Evolutionary conservation across 1,140 invertebrate genomes (phyloP).

Genomic region (Oncopodura yosiiana): DNA sequence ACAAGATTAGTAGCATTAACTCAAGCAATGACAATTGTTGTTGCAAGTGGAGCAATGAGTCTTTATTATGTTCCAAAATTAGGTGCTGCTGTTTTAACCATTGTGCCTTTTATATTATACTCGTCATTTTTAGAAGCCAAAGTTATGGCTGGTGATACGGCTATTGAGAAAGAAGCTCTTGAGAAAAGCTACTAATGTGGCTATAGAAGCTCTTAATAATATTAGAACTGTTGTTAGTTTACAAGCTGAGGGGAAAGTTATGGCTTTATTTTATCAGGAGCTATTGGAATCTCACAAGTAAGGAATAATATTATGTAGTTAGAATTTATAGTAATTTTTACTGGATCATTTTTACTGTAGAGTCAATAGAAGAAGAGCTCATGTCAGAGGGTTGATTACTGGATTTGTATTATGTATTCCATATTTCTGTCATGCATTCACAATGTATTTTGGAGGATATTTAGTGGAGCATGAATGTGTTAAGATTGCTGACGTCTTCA

Average conservation of each 20-base stretch:
- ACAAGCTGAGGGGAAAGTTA: slow-evolving; percentile 42
- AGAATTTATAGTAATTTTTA: too few relatives aligned
- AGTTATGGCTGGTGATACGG: slow-evolving; percentile 37
- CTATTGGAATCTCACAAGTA: slow-evolving; percentile 34
- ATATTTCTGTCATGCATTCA: slow-evolving; percentile 46
- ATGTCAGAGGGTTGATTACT: slow-evolving; percentile 43
- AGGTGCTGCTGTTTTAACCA: slow-evolving; percentile 55
- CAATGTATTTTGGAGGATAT: slow-evolving; percentile 47
- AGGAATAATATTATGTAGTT: too few relatives aligned
- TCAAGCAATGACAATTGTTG: slow-evolving; percentile 55
- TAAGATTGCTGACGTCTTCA: slow-evolving; percentile 43
- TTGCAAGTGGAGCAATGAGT: slow-evolving; percentile 50
- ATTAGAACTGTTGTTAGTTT: slow-evolving; percentile 49
- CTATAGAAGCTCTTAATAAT: slow-evolving; percentile 46
- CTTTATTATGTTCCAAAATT: slow-evolving; percentile 63
- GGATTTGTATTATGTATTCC: slow-evolving; percentile 44
- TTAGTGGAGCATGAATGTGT: slow-evolving; percentile 42
- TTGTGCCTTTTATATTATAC: slow-evolving; percentile 46
- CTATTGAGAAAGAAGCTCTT: slow-evolving; percentile 37
- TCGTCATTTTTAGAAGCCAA: slow-evolving; percentile 27
- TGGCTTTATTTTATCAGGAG: slow-evolving; percentile 36
- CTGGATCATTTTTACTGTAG: too few relatives aligned
- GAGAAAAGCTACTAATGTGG: slow-evolving; percentile 38
- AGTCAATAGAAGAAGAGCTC: slow-evolving; percentile 34
- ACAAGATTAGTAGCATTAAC: slow-evolving; percentile 58